Evolutionary conservation across 2,797 vertebrate genomes (phyloP).

Genomic region (Heterohyrax brucei): DNA sequence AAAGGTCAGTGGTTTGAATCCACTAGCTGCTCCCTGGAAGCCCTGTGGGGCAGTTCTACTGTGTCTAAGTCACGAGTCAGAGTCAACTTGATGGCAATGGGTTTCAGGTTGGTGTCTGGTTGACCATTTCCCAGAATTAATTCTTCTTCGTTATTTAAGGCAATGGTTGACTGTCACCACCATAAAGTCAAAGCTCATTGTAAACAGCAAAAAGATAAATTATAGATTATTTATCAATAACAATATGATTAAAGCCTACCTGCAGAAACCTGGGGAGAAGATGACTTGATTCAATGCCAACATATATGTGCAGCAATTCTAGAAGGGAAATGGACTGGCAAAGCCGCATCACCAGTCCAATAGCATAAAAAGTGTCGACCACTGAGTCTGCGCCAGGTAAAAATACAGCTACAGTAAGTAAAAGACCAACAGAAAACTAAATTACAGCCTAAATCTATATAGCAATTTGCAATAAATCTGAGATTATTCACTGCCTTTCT

Average conservation of each 20-base stretch:
- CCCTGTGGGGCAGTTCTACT: too few relatives aligned
- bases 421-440: slow-evolving; percentile 34
- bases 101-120: too few relatives aligned
- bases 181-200: background rate
- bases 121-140: background rate
- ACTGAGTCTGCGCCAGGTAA: slow-evolving; percentile 92
- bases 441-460: background rate
- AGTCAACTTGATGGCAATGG: too few relatives aligned
- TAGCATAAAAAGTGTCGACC: slow-evolving; percentile 96
- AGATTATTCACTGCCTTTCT: slow-evolving; percentile 10
- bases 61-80: too few relatives aligned
- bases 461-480: slow-evolving; percentile 15
- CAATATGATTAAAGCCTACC: slow-evolving; percentile 86
- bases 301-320: slow-evolving; percentile 95
- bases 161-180: background rate
- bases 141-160: background rate
- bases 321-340: slow-evolving; percentile 95
- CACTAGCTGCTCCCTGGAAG: too few relatives aligned
- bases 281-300: slow-evolving; percentile 92
- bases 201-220: slow-evolving; percentile 12
- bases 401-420: slow-evolving; percentile 55
- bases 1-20: too few relatives aligned
- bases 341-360: slow-evolving; percentile 95
- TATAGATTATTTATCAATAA: background rate
- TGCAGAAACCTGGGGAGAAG: slow-evolving; percentile 95